Evolutionary conservation across 1,140 invertebrate species (phyloP), one percentile per base, ranked within the genome.

Genomic region (Camponotus floridanus): DNA sequence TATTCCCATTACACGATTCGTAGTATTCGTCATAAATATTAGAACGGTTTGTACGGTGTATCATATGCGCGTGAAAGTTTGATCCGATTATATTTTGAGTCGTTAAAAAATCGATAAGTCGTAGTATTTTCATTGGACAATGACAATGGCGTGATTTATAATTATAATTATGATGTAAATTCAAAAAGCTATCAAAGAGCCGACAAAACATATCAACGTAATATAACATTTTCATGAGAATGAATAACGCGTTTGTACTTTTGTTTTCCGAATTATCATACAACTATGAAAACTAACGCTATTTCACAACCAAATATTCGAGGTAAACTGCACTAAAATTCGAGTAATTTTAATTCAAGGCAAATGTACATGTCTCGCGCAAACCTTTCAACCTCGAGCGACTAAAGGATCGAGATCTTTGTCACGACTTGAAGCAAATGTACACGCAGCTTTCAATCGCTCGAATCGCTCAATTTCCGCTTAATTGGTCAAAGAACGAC

Each of bases 131-230:
- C 7, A 86, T 64, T 18, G 55, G 42, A 36, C 64, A 88, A 88
- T 67, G 78, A 90, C 85, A 87, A 87, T 89, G 79, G 88, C 85
- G 88, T 87, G 85, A 89, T 87, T 61, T 21, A 65, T 8, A n/a
- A 80, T 39, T 39, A 45, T n/a, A n/a, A n/a, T n/a, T n/a, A n/a
- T n/a, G n/a, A n/a, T 5, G 15, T 67, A 85, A 9, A 78, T 59
- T 67, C 31, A 21, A 45, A 64, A 15, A 9, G 13, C 26, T 65
- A 21, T n/a, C 39, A 5, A 48, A 76, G 31, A 62, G 31, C 15
- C 11, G 48, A 76, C 57, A 59, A 15, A 18, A 78, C 39, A 62
- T 26, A 18, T 70, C 45, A 59, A 78, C 9, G 45, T 21, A 65
- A 65, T 59, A 31, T 21, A 51, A 11, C 15, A 73, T 33, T 83